Conservation (phyloP, 2,888 invertebrate genomes). For the Caenorhabditis virilis region DNA sequence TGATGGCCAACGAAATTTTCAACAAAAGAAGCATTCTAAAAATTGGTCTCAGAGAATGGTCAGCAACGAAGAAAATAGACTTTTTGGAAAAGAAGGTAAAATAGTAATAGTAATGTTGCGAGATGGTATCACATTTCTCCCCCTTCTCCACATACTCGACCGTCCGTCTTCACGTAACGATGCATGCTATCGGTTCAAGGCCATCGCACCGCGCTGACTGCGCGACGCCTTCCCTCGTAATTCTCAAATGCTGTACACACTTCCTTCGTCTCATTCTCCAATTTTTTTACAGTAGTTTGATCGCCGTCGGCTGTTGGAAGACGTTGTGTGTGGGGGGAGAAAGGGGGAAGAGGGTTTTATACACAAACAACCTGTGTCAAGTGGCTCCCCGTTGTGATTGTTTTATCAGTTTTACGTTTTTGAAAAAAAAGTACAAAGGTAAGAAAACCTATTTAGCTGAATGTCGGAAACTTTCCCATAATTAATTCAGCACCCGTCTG, state of each 20-base stretch:
- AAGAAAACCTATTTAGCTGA: too few species aligned
- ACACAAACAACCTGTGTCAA: too few species aligned
- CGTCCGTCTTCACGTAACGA: conserved; percentile 15
- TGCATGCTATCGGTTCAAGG: conserved; percentile 27
- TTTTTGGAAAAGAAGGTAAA: not conserved
- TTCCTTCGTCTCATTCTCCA: not conserved
- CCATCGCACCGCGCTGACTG: not conserved
- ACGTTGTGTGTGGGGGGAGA: too few species aligned
- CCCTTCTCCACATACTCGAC: not conserved
- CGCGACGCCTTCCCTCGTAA: not conserved
- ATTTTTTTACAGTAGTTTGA: not conserved
- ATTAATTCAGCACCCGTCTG: too few species aligned
- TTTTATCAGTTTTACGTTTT: not conserved
- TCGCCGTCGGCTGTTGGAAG: too few species aligned
- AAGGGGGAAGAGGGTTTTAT: too few species aligned
- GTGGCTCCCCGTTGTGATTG: not conserved
- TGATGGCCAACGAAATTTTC: too few species aligned
- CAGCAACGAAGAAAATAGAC: not conserved
- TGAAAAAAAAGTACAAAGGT: too few species aligned
- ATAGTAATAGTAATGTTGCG: conserved; percentile 9
- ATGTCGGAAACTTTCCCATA: too few species aligned
- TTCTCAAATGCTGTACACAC: too few species aligned
- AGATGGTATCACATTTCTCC: conserved; percentile 39
- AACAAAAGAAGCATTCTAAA: not conserved
- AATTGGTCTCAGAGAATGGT: not conserved